phyloP scores from a whole-genome alignment of 2,888 invertebrate genomes.

The Aspidiotus destructor region DNA sequence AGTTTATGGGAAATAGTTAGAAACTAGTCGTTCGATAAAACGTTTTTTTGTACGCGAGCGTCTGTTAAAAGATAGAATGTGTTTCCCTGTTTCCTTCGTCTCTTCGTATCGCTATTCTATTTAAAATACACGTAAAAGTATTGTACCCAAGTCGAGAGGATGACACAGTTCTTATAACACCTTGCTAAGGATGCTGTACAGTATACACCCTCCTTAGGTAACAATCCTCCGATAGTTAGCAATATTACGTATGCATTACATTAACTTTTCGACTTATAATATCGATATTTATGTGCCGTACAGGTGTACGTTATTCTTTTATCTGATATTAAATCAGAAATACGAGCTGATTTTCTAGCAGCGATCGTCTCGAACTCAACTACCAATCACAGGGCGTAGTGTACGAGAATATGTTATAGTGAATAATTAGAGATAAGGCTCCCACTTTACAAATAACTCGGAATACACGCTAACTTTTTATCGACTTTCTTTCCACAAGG shows the following conservation, averaged over 20 bases:
- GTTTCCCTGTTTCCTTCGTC: background rate
- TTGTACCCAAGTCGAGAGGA: background rate
- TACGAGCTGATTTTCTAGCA: background rate
- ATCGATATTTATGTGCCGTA: background rate
- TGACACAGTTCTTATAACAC: background rate
- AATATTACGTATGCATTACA: background rate
- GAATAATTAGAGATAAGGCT: too few relatives aligned
- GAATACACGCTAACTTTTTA: too few relatives aligned
- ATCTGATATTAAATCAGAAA: background rate
- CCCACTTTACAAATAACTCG: too few relatives aligned
- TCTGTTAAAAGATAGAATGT: background rate
- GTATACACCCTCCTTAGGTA: too few relatives aligned
- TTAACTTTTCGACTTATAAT: background rate
- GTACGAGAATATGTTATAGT: too few relatives aligned
- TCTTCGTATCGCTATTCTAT: background rate
- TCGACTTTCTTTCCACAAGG: too few relatives aligned
- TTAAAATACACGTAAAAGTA: background rate
- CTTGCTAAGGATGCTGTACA: background rate
- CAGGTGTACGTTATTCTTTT: background rate
- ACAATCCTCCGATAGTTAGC: too few relatives aligned
- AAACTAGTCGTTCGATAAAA: conserved; percentile 4
- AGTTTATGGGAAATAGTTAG: conserved; percentile 1
- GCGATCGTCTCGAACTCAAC: too few relatives aligned
- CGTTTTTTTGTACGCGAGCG: background rate
- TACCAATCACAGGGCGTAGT: too few relatives aligned